Percentiles rank a stretch among this genome's conserved stretches.
phyloP scores from a whole-genome alignment of 2,113 vertebrate species.

The Microcebus griseorufus region DNA sequence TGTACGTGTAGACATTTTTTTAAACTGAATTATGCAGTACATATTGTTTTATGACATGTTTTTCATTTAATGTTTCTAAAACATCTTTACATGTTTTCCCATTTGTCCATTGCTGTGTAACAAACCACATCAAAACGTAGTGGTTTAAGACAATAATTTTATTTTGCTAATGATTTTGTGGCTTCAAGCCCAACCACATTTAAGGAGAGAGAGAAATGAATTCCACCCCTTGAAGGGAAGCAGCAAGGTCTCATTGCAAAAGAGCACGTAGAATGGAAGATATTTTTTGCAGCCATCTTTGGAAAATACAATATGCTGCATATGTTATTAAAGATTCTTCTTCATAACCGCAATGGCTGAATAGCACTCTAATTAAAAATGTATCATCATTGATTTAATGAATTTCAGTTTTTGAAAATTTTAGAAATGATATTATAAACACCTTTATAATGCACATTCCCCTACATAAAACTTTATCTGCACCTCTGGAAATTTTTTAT shows the following conservation, averaged over 20 bases:
- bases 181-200: neutral
- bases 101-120: neutral
- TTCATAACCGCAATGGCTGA: neutral
- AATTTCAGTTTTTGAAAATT: slow-evolving; percentile 2
- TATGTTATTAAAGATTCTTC: neutral
- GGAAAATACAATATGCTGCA: neutral
- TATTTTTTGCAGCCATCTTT: neutral
- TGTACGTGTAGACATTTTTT: neutral
- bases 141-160: neutral
- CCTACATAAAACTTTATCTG: slow-evolving; percentile 41
- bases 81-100: neutral
- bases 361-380: neutral
- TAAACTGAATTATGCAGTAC: neutral
- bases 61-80: slow-evolving; percentile 51
- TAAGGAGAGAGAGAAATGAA: neutral
- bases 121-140: neutral
- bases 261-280: neutral
- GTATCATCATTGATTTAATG: neutral
- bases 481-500: slow-evolving; percentile 27
- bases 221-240: neutral
- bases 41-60: neutral
- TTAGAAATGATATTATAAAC: slow-evolving; percentile 37
- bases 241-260: neutral
- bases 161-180: neutral
- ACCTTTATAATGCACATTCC: slow-evolving; percentile 29